phyloP scores from a whole-genome alignment of 2,888 invertebrate species.

The Acanthosepion pharaonis region DNA sequence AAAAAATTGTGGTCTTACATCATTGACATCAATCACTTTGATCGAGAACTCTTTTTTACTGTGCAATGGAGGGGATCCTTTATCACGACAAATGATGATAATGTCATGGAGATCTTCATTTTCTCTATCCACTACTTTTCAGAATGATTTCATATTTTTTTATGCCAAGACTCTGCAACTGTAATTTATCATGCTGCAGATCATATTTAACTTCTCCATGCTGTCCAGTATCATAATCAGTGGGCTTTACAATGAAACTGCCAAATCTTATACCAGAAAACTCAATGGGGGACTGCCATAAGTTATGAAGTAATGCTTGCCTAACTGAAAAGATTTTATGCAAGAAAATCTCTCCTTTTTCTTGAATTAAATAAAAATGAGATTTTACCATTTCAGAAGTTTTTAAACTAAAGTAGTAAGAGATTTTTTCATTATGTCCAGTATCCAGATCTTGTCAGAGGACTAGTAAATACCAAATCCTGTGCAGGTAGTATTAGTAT shows the following conservation, averaged over 20 bases:
- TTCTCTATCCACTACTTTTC: background rate
- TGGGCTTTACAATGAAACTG: background rate
- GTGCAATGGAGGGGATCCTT: constrained; percentile 10
- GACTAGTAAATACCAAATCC: no score
- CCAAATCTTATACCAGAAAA: background rate
- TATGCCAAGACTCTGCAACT: background rate
- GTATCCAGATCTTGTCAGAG: background rate
- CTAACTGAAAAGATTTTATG: background rate
- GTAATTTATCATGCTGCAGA: background rate
- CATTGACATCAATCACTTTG: background rate
- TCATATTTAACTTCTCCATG: background rate
- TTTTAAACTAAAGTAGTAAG: background rate
- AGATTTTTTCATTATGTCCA: background rate
- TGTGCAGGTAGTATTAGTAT: background rate
- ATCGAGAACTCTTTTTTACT: background rate
- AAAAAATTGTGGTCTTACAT: background rate
- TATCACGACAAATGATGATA: background rate
- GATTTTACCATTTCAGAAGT: background rate
- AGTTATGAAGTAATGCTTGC: background rate
- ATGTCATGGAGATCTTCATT: background rate
- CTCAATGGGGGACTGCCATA: background rate
- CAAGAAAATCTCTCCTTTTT: background rate
- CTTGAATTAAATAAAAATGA: background rate
- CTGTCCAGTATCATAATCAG: background rate
- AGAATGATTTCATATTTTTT: background rate